Percentiles rank a stretch among this genome's conserved stretches.
Evolutionary conservation across 2,797 vertebrate genomes (phyloP).

Genomic region (Poecilia velifera): DNA sequence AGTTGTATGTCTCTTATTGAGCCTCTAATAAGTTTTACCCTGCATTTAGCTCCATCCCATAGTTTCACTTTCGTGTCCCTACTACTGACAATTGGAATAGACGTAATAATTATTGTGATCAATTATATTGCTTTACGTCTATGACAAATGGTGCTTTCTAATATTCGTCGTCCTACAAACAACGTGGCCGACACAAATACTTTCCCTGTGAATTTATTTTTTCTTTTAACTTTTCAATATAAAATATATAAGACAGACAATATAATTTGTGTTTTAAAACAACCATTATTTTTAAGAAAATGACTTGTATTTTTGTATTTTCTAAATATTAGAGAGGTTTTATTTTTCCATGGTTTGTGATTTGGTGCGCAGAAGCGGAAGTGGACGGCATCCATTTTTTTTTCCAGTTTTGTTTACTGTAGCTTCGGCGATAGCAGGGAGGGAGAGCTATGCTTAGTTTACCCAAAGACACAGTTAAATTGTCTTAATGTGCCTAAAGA

Average conservation of each 20-base stretch:
- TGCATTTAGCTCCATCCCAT: not conserved
- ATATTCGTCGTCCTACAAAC: not conserved
- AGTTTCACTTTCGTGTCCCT: not conserved
- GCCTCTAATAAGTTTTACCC: not conserved
- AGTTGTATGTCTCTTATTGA: not conserved
- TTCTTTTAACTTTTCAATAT: accelerated
- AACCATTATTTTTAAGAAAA: accelerated
- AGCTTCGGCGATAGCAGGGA: conserved; percentile 22
- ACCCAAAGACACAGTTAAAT: not conserved
- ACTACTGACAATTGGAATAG: too few species aligned
- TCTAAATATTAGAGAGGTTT: not conserved
- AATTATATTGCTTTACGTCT: too few species aligned
- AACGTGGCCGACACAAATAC: conserved; percentile 47
- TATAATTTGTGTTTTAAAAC: accelerated
- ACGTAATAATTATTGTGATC: too few species aligned
- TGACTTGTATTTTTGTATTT: accelerated
- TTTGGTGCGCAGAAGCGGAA: conserved; percentile 32
- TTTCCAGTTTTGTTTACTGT: conserved; percentile 58
- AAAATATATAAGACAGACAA: accelerated
- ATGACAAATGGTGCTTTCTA: not conserved
- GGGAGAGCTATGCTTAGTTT: conserved; percentile 9
- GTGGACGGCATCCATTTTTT: not conserved
- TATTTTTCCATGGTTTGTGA: conserved; percentile 10
- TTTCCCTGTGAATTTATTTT: accelerated
- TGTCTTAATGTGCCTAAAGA: not conserved